Conservation (phyloP, 2,888 invertebrate genomes). For the Trypoxylon attenuatum region DNA sequence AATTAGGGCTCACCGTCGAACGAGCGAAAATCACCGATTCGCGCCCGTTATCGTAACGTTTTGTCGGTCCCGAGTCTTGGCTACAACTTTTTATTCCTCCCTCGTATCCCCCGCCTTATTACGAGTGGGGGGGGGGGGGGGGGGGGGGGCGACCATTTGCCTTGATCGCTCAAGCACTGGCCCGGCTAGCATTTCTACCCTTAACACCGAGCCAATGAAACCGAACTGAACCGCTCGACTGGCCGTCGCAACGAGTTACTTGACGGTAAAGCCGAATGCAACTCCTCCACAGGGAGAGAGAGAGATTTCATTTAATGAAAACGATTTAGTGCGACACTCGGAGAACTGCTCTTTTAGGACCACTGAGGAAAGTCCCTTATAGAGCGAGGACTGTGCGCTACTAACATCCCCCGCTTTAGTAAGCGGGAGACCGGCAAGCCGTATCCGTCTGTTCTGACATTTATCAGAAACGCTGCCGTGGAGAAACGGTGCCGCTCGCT, state of each 20-base stretch:
- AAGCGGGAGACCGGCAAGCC: conserved; percentile 10
- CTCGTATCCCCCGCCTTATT: conserved; percentile 21
- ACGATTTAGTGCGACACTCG: background rate
- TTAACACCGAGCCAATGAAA: background rate
- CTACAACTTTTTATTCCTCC: conserved; percentile 24
- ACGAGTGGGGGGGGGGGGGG: no score
- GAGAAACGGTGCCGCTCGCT: conserved; percentile 27
- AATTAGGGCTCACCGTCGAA: conserved; percentile 28
- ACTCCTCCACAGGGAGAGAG: background rate
- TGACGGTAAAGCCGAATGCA: no score
- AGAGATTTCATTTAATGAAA: background rate
- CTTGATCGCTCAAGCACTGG: conserved; percentile 12
- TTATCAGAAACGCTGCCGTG: conserved; percentile 40
- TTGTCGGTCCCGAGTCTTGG: background rate
- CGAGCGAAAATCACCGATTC: conserved; percentile 34
- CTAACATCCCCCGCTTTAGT: conserved; percentile 9
- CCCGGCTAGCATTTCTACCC: conserved; percentile 8
- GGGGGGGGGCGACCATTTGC: background rate
- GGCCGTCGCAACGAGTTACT: background rate
- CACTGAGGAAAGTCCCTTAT: background rate
- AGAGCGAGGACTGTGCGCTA: background rate
- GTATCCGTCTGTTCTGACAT: conserved; percentile 46
- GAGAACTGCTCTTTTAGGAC: background rate
- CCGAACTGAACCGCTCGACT: background rate
- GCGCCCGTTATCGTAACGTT: conserved; percentile 26